Base-by-base conservation (phyloP, 2,113 vertebrate species). In the Ciconia stormi region DNA sequence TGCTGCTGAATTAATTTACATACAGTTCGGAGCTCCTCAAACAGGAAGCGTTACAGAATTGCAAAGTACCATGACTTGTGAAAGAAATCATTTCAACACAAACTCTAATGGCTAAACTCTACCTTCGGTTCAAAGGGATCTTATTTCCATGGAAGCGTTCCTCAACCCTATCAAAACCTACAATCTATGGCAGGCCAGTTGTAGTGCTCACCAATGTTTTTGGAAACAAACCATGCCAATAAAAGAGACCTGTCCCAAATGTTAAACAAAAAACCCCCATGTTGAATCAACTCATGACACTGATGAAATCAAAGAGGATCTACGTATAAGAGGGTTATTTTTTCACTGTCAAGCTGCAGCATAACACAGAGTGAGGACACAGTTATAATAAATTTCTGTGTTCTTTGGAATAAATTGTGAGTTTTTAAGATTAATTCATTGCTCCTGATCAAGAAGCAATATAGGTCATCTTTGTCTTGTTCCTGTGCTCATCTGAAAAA, bases 201-300 rank as follows among this genome's bases (percentile, higher is more conserved):
- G 67, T 21, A 61, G 63, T 46, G 50, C 30, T 70, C 40, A 25
- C 2, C 40, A 44, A 2, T 13, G 32, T 16, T 62, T 81, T 18
- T 62, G 61, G 47, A 87, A 74, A 79, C 12, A 69, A 87, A 62
- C 19, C 25, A 49, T 9, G 74, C 6, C 56, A 53, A 22, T 36
- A 58, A 69, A 72, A 77, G 50, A 67, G 27, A 46, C 20, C 2
- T 55, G 47, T 58, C 42, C n/a, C 59, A 80, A 29, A 47, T 7
- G 16, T 50, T 42, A 73, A 79, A 72, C 10, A 56, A 17, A 49
- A 26, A 2, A 3, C 1, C 1, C 0, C 3, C 10, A 3, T 4
- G 14, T 32, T 27, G 12, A 66, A 80, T 40, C n/a, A 79, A 49
- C 42, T 67, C 44, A 19, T 19, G 26, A n/a, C 30, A 42, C 0